Percentiles rank a stretch among this genome's conserved stretches.
phyloP scores from a whole-genome alignment of 2,797 vertebrate genomes.

The Cryptoblepharus egeriae region DNA sequence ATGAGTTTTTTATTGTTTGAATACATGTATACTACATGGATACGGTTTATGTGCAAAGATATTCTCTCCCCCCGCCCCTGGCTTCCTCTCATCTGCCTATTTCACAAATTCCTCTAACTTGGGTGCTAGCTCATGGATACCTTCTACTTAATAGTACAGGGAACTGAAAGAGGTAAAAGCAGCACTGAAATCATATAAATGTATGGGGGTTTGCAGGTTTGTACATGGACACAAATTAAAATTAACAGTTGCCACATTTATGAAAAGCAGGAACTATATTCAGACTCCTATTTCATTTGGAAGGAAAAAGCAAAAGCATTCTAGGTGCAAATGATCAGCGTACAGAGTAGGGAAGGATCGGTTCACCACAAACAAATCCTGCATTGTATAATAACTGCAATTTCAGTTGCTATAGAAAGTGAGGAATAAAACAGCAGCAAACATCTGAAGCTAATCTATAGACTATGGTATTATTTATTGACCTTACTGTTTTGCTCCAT shows the following conservation, averaged over 20 bases:
- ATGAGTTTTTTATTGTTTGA: slow-evolving; percentile 52
- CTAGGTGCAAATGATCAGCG: slow-evolving; percentile 42
- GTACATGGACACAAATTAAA: slow-evolving; percentile 44
- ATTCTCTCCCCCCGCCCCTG: slow-evolving; percentile 37
- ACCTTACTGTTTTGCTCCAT: slow-evolving; percentile 63
- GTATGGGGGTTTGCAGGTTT: slow-evolving; percentile 26
- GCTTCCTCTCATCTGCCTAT: slow-evolving; percentile 39
- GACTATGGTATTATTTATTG: slow-evolving; percentile 64
- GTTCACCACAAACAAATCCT: slow-evolving; percentile 44
- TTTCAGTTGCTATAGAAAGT: slow-evolving; percentile 62
- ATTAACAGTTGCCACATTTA: slow-evolving; percentile 34
- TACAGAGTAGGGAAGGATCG: slow-evolving; percentile 43
- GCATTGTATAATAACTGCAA: slow-evolving; percentile 53
- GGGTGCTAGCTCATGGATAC: slow-evolving; percentile 43
- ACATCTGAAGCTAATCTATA: slow-evolving; percentile 67
- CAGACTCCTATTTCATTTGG: slow-evolving; percentile 35
- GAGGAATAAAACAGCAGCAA: slow-evolving; percentile 67
- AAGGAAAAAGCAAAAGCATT: slow-evolving; percentile 25
- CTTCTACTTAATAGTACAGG: slow-evolving; percentile 54
- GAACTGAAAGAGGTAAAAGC: slow-evolving; percentile 53
- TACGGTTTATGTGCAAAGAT: slow-evolving; percentile 60
- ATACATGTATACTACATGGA: slow-evolving; percentile 55
- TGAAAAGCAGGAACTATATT: slow-evolving; percentile 48
- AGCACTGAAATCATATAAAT: slow-evolving; percentile 45
- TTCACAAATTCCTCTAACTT: slow-evolving; percentile 55